A percentile compares a stretch with the other conserved stretches of the same genome.
phyloP scores from a whole-genome alignment of 2,888 invertebrate genomes.

The Drosophila subquinaria region DNA sequence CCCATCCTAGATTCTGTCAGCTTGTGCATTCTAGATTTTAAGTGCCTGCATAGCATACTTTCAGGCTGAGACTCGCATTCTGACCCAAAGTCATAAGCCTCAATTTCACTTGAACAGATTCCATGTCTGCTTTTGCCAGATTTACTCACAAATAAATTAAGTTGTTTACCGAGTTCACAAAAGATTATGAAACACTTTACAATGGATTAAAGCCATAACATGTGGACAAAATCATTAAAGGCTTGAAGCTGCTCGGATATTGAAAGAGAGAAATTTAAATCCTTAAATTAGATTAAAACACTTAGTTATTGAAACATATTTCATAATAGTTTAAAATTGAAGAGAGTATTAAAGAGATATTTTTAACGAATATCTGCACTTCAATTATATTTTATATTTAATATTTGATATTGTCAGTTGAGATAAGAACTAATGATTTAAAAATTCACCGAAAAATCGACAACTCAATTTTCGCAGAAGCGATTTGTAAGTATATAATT shows the following conservation, averaged over 20 bases:
- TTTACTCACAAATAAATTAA: conserved; percentile 16
- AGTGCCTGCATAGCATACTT: conserved; percentile 44
- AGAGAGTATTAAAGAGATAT: too few species aligned
- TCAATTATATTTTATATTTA: too few species aligned
- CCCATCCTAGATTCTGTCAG: conserved; percentile 1
- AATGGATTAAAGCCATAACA: not conserved
- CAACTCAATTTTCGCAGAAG: too few species aligned
- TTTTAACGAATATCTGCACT: too few species aligned
- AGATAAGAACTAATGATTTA: too few species aligned
- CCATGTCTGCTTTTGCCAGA: conserved; percentile 1
- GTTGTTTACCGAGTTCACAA: not conserved
- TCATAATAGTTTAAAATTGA: not conserved
- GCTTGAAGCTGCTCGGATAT: not conserved
- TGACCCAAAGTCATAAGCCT: not conserved
- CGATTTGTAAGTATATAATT: too few species aligned
- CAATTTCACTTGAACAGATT: conserved; percentile 4
- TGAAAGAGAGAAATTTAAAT: not conserved
- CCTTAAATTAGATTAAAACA: not conserved
- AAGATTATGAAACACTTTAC: conserved; percentile 9
- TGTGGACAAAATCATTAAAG: not conserved
- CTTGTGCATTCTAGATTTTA: conserved; percentile 7
- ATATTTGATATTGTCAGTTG: too few species aligned
- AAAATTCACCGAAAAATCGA: too few species aligned
- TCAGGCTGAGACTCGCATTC: conserved; percentile 21
- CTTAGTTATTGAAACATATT: not conserved